These are phyloP conservation scores for Chironomus striatipennis DNA, from an alignment of 1,140 invertebrate genomes.

Conservation along the genomic window DNA sequence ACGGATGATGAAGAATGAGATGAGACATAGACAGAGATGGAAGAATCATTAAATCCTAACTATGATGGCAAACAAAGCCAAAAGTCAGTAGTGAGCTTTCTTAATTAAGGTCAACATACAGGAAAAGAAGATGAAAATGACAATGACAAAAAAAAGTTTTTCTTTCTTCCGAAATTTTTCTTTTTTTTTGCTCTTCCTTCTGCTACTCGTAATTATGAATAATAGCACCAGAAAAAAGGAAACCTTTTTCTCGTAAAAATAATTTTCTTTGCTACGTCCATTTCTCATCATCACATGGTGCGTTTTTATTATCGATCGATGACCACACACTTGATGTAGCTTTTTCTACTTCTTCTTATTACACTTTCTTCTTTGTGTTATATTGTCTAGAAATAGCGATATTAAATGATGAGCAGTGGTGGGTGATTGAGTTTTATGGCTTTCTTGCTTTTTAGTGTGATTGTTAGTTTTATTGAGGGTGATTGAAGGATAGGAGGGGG, in stretches of 20 bases:
- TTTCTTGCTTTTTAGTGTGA: too few species aligned
- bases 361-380: too few species aligned
- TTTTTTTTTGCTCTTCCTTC: too few species aligned
- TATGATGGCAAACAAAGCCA: not conserved
- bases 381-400: too few species aligned
- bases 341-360: too few species aligned
- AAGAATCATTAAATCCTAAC: constrained; percentile 8
- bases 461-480: too few species aligned
- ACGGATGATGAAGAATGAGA: not conserved
- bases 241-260: not conserved
- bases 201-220: not conserved
- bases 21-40: not conserved
- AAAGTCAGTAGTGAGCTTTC: not conserved
- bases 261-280: not conserved
- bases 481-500: too few species aligned
- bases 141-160: not conserved
- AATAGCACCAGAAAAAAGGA: not conserved
- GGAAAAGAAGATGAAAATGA: not conserved
- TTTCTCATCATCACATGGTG: not conserved
- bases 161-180: too few species aligned
- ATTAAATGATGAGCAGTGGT: too few species aligned
- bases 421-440: too few species aligned
- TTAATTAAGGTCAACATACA: constrained; percentile 3
- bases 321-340: not conserved
- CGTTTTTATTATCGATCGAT: not conserved